A percentile compares a stretch with the other conserved stretches of the same genome.
Conservation (phyloP, 2,888 invertebrate species). For the Rotaria macrura region DNA sequence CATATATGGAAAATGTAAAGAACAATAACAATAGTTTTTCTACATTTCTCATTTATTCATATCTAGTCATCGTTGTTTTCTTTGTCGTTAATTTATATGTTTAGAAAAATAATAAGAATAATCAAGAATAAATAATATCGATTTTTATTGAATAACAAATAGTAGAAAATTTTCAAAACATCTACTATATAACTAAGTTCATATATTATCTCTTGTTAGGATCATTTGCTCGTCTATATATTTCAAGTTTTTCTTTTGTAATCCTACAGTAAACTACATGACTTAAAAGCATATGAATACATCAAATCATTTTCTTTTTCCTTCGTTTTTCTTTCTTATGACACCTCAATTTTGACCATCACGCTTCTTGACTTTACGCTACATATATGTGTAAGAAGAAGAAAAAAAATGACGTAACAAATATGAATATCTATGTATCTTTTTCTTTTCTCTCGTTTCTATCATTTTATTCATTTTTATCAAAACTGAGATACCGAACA, state of each 20-base stretch:
- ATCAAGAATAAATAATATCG: too few relatives aligned
- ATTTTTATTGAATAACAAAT: too few relatives aligned
- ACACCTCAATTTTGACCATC: not conserved
- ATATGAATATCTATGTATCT: not conserved
- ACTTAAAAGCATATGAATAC: not conserved
- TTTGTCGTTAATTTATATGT: not conserved
- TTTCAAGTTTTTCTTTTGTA: not conserved
- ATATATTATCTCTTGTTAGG: too few relatives aligned
- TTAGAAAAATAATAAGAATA: too few relatives aligned
- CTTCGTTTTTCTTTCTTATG: not conserved
- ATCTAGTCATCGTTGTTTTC: not conserved
- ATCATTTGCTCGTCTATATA: not conserved
- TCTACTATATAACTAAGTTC: too few relatives aligned
- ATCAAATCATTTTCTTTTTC: not conserved
- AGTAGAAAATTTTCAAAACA: too few relatives aligned
- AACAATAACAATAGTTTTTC: not conserved
- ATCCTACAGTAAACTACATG: not conserved
- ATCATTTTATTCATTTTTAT: not conserved
- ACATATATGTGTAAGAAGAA: too few relatives aligned
- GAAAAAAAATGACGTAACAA: not conserved
- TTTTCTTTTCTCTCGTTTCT: too few relatives aligned
- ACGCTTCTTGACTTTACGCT: not conserved
- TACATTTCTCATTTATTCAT: not conserved
- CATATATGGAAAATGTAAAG: not conserved
- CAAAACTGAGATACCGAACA: not conserved